Evolutionary conservation across 2,888 invertebrate genomes (phyloP), one percentile per base, ranked within the genome.

Genomic region (Protula sp.): DNA sequence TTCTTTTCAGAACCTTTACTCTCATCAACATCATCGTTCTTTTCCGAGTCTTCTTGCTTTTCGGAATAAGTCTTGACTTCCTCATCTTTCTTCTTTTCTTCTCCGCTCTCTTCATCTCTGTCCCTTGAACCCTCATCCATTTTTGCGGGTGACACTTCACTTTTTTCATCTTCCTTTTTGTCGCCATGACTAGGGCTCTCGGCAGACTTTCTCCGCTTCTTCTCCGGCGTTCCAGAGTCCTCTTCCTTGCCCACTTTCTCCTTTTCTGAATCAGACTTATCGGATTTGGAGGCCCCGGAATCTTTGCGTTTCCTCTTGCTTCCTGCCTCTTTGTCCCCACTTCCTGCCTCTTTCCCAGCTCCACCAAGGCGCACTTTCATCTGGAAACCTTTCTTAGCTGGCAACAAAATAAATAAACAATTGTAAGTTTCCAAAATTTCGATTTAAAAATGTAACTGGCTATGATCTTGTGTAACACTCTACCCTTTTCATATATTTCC

Each of bases 1-100:
- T n/a, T n/a, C n/a, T n/a, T n/a, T n/a, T n/a, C n/a, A n/a, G n/a
- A n/a, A n/a, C n/a, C 50, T 29, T 57, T 53, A 31, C 54, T 58
- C 50, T 30, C 45, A 29, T 59, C 58, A 51, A 55, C 28, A 27
- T 29, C 60, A 47, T 50, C 56, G 38, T 45, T 52, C 9, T 50
- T 55, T 47, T 53, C 53, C 29, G 9, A 9, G 9, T 38, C 9
- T 38, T 38, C 38, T 19, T 31, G 27, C 9, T 58, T 50, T 29
- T 30, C 38, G 30, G 52, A 38, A 22, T n/a, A 2, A 26, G 53
- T 54, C 19, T 55, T n/a, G 27, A 47, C 57, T 27, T 50, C 55
- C 47, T 30, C 48, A 27, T 59, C 56, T 28, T 29, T 30, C 2
- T 54, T 30, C 38, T 64, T 57, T 4, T 59, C 50, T 5, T 61